Conservation (phyloP, 2,113 vertebrate species). For the Lampris megalopsis region DNA sequence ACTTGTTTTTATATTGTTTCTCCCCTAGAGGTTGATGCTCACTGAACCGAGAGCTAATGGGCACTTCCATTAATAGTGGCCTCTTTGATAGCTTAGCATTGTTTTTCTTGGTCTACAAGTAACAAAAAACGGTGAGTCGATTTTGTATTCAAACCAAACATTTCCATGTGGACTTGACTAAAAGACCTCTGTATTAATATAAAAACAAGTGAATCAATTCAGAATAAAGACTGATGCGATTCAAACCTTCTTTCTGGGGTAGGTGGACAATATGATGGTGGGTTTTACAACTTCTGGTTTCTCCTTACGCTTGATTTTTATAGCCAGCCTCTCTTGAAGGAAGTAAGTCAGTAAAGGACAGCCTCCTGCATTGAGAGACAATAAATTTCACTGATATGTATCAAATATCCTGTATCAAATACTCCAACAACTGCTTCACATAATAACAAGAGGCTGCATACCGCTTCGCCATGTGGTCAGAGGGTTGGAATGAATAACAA, state of each 20-base stretch:
- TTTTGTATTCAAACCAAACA: no score
- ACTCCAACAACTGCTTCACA: neutral
- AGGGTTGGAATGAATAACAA: constrained; percentile 87
- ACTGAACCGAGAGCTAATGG: neutral
- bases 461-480: constrained; percentile 81
- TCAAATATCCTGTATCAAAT: neutral
- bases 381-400: neutral
- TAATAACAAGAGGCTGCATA: constrained; percentile 52
- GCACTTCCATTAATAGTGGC: constrained; percentile 34
- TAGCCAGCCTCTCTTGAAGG: constrained; percentile 84
- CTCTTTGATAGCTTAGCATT: constrained; percentile 76
- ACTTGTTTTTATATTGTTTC: neutral
- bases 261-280: constrained; percentile 65
- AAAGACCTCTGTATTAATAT: no score
- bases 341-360: constrained; percentile 82
- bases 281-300: constrained; percentile 48
- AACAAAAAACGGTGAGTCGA: neutral
- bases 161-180: no score
- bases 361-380: constrained; percentile 74
- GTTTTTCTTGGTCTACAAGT: constrained; percentile 72
- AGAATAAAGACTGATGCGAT: neutral
- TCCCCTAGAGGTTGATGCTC: neutral
- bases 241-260: constrained; percentile 81
- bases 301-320: constrained; percentile 79
- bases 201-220: no score